A percentile compares a stretch with the other conserved stretches of the same genome.
These are phyloP conservation scores for Deilephila porcellus DNA, from an alignment of 2,888 invertebrate species.

Conservation along the genomic window DNA sequence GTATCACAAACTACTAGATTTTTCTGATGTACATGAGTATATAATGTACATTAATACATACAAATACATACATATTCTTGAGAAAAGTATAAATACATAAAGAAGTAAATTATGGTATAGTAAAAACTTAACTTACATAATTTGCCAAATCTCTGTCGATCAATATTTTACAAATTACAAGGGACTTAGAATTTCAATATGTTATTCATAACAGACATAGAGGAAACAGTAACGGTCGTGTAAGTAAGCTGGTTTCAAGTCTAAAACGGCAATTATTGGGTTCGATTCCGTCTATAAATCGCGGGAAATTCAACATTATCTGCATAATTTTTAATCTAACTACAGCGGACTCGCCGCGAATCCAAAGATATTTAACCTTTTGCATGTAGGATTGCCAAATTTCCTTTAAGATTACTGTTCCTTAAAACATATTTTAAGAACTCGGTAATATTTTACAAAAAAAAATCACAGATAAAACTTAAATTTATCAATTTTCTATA, in stretches of 20 bases:
- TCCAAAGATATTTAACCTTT: background rate
- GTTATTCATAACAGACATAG: background rate
- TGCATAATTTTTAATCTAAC: background rate
- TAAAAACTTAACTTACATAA: background rate
- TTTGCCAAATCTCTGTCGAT: background rate
- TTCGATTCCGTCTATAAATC: background rate
- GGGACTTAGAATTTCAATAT: background rate
- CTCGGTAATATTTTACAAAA: too few species aligned
- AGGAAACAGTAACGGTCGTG: background rate
- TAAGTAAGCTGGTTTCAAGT: background rate
- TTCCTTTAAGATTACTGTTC: too few species aligned
- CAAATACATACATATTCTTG: too few species aligned
- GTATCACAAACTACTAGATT: too few species aligned
- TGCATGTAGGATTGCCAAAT: background rate
- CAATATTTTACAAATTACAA: background rate
- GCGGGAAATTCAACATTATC: background rate
- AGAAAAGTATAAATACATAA: too few species aligned
- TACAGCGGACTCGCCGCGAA: slow-evolving; percentile 6
- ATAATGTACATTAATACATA: too few species aligned
- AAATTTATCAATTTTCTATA: too few species aligned
- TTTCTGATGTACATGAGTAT: too few species aligned
- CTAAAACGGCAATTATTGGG: background rate
- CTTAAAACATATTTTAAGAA: too few species aligned
- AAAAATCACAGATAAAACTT: too few species aligned
- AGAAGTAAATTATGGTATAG: background rate